Conservation (phyloP, 1,140 invertebrate species). For the Trichonephila clavata region DNA sequence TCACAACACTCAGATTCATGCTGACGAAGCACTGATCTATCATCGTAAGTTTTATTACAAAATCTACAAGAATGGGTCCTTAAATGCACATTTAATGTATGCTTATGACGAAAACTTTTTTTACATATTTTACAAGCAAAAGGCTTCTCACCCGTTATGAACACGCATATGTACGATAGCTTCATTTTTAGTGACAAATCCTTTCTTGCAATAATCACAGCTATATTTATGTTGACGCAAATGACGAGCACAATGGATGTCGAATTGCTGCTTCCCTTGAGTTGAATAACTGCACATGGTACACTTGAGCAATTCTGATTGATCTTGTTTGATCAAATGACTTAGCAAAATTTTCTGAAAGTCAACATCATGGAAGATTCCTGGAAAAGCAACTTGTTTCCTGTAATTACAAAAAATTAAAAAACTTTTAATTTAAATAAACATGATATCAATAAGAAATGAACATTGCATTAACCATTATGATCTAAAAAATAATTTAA, state of each 20-base stretch:
- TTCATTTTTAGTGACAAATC: constrained; percentile 73
- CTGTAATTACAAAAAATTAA: constrained; percentile 23
- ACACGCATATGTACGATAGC: constrained; percentile 71
- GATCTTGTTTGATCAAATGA: constrained; percentile 49
- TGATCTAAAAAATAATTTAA: no score
- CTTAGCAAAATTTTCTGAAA: constrained; percentile 66
- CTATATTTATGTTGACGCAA: constrained; percentile 64
- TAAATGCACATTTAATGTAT: constrained; percentile 72
- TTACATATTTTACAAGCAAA: constrained; percentile 62
- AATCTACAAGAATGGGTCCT: constrained; percentile 66
- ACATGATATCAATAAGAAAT: no score
- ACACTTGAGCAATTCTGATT: constrained; percentile 56
- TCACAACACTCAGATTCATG: constrained; percentile 62
- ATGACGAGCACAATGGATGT: constrained; percentile 68
- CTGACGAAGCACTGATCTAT: constrained; percentile 31
- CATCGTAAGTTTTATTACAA: constrained; percentile 59
- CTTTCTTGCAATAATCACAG: constrained; percentile 68
- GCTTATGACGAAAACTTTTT: constrained; percentile 71
- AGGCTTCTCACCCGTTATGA: constrained; percentile 68
- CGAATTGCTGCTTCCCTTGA: constrained; percentile 70
- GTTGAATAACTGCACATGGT: constrained; percentile 66
- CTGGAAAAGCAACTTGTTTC: constrained; percentile 46
- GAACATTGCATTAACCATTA: no score
- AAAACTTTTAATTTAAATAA: not conserved
- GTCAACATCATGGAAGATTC: constrained; percentile 58